Percentiles rank a stretch among this genome's conserved stretches.
Conservation (phyloP, 1,140 invertebrate species). For the Pachypeltis micranthus region DNA sequence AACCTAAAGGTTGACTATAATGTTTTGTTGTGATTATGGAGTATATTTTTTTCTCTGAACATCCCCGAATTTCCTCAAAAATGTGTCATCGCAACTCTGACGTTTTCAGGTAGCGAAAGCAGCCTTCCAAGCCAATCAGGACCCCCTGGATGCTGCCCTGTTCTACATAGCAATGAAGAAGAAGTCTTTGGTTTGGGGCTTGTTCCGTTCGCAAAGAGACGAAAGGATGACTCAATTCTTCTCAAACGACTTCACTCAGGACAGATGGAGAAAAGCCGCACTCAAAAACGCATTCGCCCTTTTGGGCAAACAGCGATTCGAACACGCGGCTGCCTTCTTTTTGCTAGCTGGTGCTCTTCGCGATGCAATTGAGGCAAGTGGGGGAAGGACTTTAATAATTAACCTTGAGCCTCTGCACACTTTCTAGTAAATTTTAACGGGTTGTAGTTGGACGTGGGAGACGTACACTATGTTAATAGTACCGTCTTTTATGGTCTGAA, state of each 20-base stretch:
- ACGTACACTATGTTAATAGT: no score
- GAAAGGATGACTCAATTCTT: conserved; percentile 93
- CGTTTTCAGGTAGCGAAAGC: conserved; percentile 69
- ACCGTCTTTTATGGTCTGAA: no score
- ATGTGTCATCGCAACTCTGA: no score
- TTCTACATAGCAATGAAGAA: conserved; percentile 99
- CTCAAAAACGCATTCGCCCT: conserved; percentile 95
- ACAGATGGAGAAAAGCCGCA: conserved; percentile 91
- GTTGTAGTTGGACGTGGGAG: no score
- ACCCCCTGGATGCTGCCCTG: conserved; percentile 93
- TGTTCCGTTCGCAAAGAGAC: conserved; percentile 81
- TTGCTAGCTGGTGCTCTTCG: conserved; percentile 82
- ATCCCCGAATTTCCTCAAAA: not conserved
- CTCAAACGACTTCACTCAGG: conserved; percentile 83
- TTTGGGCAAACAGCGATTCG: conserved; percentile 88
- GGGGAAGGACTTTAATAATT: no score
- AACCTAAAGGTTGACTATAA: no score
- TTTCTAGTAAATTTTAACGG: no score
- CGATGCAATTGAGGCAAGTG: conserved; percentile 83
- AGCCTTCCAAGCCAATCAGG: conserved; percentile 76
- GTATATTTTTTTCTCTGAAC: no score
- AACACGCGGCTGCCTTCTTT: conserved; percentile 90
- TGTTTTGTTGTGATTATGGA: no score
- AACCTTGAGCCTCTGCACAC: no score
- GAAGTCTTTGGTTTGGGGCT: conserved; percentile 89